Evolutionary conservation across 2,888 invertebrate genomes (phyloP), one percentile per base, ranked within the genome.

Genomic region (Leptopterna dolabrata): DNA sequence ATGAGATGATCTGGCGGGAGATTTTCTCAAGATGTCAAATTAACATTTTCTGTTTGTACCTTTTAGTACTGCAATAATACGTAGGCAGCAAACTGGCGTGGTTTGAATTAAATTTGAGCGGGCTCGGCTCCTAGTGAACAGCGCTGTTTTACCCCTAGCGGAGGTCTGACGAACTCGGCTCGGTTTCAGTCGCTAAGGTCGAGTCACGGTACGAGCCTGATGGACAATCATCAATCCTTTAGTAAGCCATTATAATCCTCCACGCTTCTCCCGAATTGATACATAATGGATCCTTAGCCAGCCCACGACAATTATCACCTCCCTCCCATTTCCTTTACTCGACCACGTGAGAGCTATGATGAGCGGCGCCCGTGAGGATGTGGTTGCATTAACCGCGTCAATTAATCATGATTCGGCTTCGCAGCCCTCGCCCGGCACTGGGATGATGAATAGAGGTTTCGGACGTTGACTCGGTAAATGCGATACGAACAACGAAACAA

Each of bases 341-440:
- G 47, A 19, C 78, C 45, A 41, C 78, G n/a, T 30, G 41, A n/a
- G 13, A 30, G 36, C 36, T 30, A 30, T 19, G 76, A 78, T 27
- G 45, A 27, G 45, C 45, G 45, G 45, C 45, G 45, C 24, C 63
- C 27, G 29, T 36, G 81, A 81, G 81, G 81, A 82, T 82, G 81
- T 63, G 81, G 30, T 24, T 63, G 81, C 81, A 82, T 82, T 82
- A 82, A 55, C 81, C 55, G 29, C 81, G 19, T 55, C 81, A 55
- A 82, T 82, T 82, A 82, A 82, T 82, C 81, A 82, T 63, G 81
- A 82, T 55, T 82, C 81, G 81, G 81, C 81, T 82, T 55, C 43
- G 19, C 47, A 36, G 36, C 55, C 55, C 55, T 30, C 3, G 78
- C 13, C 73, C 43, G 45, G 47, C 43, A 55, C 24, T 51, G 63